Percentiles rank a stretch among this genome's conserved stretches.
phyloP scores from a whole-genome alignment of 2,888 invertebrate genomes.

The Cataglyphis altisquamis region DNA sequence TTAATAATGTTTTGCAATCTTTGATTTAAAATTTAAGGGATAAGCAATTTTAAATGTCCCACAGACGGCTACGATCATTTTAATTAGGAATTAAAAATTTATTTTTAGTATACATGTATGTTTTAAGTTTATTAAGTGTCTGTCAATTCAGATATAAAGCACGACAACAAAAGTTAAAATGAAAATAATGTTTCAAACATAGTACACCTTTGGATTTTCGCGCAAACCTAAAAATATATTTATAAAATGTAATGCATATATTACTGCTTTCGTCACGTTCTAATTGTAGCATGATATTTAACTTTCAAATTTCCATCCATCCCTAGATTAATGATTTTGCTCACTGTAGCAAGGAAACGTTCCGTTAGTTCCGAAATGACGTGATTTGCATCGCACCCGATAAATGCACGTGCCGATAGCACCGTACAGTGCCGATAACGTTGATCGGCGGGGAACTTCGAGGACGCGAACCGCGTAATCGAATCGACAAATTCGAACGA shows the following conservation, averaged over 20 bases:
- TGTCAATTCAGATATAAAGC: not conserved
- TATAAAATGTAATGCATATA: not conserved
- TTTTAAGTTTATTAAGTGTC: not conserved
- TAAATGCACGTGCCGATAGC: constrained; percentile 61
- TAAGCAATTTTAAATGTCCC: not conserved
- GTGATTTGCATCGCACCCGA: constrained; percentile 71
- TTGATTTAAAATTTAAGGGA: not conserved
- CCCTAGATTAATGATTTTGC: constrained; percentile 28
- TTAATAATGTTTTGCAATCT: not conserved
- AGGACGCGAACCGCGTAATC: constrained; percentile 67
- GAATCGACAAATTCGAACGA: constrained; percentile 53
- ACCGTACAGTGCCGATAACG: constrained; percentile 59
- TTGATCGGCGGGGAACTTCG: constrained; percentile 50
- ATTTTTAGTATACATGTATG: not conserved
- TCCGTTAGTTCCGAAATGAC: constrained; percentile 32
- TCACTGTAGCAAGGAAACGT: constrained; percentile 14
- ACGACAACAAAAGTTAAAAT: not conserved
- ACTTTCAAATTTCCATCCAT: constrained; percentile 22
- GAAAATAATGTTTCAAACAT: not conserved
- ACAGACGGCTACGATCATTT: not conserved
- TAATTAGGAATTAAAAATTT: not conserved
- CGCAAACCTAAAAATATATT: not conserved
- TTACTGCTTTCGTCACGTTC: not conserved
- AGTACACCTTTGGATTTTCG: not conserved
- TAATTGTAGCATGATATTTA: not conserved